Percentiles rank a stretch among this genome's conserved stretches.
Evolutionary conservation across 2,888 invertebrate species (phyloP).

Genomic region (Drosophila cognata): DNA sequence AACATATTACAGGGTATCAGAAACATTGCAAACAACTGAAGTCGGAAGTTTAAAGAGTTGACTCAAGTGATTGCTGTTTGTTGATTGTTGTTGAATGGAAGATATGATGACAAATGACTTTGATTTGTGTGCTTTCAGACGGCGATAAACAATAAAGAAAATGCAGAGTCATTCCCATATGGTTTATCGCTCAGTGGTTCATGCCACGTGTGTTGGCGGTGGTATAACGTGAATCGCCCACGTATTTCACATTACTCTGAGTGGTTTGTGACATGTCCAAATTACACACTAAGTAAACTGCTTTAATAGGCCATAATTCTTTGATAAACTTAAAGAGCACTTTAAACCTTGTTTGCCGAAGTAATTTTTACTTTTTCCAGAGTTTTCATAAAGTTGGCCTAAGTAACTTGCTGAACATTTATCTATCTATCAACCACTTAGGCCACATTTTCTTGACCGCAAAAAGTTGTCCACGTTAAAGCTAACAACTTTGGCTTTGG

Average conservation of each 20-base stretch:
- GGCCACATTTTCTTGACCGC: constrained; percentile 22
- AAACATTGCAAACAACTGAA: constrained; percentile 24
- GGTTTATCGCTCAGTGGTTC: constrained; percentile 11
- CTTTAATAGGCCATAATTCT: constrained; percentile 4
- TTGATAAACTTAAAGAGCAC: neutral
- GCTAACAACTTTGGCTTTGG: constrained; percentile 19
- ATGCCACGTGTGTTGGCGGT: constrained; percentile 18
- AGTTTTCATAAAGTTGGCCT: constrained; percentile 17
- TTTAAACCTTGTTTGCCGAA: neutral
- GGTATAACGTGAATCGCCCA: constrained; percentile 44
- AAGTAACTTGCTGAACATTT: constrained; percentile 1
- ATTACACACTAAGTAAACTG: constrained; percentile 14
- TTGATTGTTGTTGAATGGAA: constrained; percentile 22
- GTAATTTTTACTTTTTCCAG: neutral
- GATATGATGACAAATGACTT: constrained; percentile 33
- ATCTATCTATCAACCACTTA: constrained; percentile 6
- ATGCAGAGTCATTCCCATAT: constrained; percentile 15
- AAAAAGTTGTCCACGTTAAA: constrained; percentile 40
- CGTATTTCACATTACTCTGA: constrained; percentile 41
- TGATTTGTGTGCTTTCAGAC: constrained; percentile 33
- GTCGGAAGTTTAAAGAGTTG: constrained; percentile 6
- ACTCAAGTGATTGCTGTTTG: constrained; percentile 37
- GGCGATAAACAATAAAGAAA: neutral
- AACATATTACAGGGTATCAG: constrained; percentile 25
- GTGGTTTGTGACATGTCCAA: constrained; percentile 39